Evolutionary conservation across 2,113 vertebrate species (phyloP).

Genomic region (Ctenodactylus gundi): DNA sequence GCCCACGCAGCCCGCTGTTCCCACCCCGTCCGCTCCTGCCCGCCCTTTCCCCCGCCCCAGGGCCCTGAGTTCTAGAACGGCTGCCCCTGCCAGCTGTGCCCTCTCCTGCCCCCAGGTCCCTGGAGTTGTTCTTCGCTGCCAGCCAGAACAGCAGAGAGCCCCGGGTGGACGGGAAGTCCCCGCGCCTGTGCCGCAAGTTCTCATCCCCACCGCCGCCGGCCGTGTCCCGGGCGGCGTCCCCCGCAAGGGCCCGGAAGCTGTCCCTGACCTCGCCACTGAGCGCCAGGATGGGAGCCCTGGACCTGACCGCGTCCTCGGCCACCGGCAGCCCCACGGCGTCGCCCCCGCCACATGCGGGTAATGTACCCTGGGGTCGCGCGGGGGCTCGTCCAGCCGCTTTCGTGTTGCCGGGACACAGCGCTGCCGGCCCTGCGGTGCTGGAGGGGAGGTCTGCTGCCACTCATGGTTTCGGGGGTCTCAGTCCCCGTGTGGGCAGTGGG

Average conservation of each 20-base stretch:
- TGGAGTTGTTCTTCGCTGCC: conserved; percentile 97
- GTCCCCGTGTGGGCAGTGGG: too few species aligned
- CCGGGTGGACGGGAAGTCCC: conserved; percentile 92
- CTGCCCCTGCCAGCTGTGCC: too few species aligned
- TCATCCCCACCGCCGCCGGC: conserved; percentile 95
- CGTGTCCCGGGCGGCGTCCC: conserved; percentile 93
- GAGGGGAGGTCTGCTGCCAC: conserved; percentile 90
- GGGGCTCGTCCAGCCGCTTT: too few species aligned
- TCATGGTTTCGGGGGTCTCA: too few species aligned
- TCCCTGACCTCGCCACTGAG: conserved; percentile 94
- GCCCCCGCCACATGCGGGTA: conserved; percentile 86
- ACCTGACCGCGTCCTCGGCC: conserved; percentile 88
- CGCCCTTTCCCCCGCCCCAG: too few species aligned
- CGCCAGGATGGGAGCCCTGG: conserved; percentile 89
- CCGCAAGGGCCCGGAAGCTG: conserved; percentile 92
- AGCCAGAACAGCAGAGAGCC: conserved; percentile 94
- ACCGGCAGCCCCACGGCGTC: conserved; percentile 88
- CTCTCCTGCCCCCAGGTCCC: conserved; percentile 85
- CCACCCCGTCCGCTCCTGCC: too few species aligned
- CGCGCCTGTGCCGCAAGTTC: conserved; percentile 95
- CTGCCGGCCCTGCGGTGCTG: conserved; percentile 84
- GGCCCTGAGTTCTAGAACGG: too few species aligned
- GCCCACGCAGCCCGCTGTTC: too few species aligned
- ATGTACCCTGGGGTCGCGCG: conserved; percentile 87
- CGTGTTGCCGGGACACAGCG: conserved; percentile 91